Base-by-base conservation (phyloP, 2,113 vertebrate species). In the Mirza zaza region DNA sequence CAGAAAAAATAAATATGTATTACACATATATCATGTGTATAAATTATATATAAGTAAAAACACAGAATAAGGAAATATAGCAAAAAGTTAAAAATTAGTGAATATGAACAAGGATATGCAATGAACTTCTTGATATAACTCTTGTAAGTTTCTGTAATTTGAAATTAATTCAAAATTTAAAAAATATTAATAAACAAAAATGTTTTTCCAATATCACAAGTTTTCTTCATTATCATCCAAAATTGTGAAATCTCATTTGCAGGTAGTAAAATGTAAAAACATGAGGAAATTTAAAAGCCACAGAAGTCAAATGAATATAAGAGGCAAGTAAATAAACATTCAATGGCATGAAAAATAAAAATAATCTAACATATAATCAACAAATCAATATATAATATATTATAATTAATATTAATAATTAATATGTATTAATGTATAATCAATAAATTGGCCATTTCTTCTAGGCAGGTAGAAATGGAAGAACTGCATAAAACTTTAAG, bases 271-370 rank as follows among this genome's bases (percentile, higher is more conserved):
- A 71, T 4, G 25, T 42, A 95, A 32, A 85, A 89, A 76, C 45
- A 93, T 50, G 27, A 80, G 23, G n/a, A 90, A 75, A 68, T 89
- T 65, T 65, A 87, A 95, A 95, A 93, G 75, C 6, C 59, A 57
- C 32, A 50, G 25, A 94, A 82, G 34, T 65, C 39, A 87, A 92
- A 87, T 90, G 59, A 86, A 77, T 55, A 34, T 23, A 84, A 68
- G 5, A 83, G 5, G 27, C 15, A 93, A 59, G 32, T 10, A 86
- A 59, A 5, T 77, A 92, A 91, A 95, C 59, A 93, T 68, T 84
- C 59, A 68, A 10, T 65, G 39, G 13, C 13, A 65, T 73, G 59
- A 91, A 92, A 81, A 73, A 87, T 80, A 50, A 83, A 88, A 79
- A 84, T 68, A 76, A 79, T 34, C 13, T 76, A 84, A n/a, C 39